A percentile compares a stretch with the other conserved stretches of the same genome.
These are phyloP conservation scores for Hyperoplus immaculatus DNA, from an alignment of 2,797 vertebrate species.

Conservation along the genomic window DNA sequence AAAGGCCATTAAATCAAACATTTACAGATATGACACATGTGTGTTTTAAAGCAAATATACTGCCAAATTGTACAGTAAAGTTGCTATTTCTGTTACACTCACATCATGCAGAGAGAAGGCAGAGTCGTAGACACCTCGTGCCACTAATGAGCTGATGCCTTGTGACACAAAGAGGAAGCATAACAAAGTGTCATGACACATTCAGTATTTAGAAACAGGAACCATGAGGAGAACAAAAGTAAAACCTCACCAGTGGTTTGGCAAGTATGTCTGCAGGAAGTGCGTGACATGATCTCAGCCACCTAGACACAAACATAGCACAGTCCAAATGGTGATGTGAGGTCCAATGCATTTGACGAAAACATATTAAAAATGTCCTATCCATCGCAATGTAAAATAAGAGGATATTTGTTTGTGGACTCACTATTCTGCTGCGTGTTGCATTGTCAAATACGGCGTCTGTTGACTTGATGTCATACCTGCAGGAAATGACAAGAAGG, in stretches of 20 bases:
- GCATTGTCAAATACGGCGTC: constrained; percentile 94
- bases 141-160: constrained; percentile 95
- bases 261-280: constrained; percentile 75
- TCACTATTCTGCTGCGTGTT: constrained; percentile 96
- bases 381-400: neutral
- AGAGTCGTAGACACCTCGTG: constrained; percentile 93
- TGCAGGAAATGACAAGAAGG: constrained; percentile 70
- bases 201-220: neutral
- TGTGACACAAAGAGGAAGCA: constrained; percentile 39
- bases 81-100: constrained; percentile 71
- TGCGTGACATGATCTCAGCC: constrained; percentile 81
- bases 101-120: constrained; percentile 97
- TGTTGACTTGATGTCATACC: constrained; percentile 95
- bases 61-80: neutral
- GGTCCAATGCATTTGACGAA: neutral
- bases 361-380: neutral
- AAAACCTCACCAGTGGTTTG: constrained; percentile 79
- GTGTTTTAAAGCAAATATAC: neutral
- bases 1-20: neutral
- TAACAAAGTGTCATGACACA: constrained; percentile 5
- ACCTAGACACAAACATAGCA: constrained; percentile 66
- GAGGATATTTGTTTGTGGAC: constrained; percentile 67
- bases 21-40: neutral
- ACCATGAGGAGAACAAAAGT: constrained; percentile 6
- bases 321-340: neutral